These are phyloP conservation scores for Chloroceryle amazona DNA, from an alignment of 2,797 vertebrate species.

Conservation along the genomic window DNA sequence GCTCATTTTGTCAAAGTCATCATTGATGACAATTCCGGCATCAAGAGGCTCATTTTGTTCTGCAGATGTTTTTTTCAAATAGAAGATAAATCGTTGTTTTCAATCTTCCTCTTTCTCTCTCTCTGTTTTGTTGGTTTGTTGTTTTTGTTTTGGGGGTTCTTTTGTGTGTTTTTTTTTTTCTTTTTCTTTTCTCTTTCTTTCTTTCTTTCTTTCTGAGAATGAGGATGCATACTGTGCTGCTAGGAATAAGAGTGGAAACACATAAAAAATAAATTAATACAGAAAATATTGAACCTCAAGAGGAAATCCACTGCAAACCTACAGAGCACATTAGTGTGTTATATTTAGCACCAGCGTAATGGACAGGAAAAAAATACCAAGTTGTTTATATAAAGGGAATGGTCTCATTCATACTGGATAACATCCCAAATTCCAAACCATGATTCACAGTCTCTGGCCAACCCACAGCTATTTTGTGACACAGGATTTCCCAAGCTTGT, in stretches of 20 bases:
- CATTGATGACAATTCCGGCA: constrained; percentile 87
- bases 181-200: no score
- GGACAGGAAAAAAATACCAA: constrained; percentile 23
- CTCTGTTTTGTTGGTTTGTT: neutral
- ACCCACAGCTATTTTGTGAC: neutral
- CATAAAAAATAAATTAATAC: constrained; percentile 74
- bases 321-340: constrained; percentile 39
- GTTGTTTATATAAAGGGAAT: constrained; percentile 64
- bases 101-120: neutral
- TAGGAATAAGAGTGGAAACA: constrained; percentile 63
- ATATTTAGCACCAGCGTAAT: constrained; percentile 72
- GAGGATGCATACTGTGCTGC: constrained; percentile 1
- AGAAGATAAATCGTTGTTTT: constrained; percentile 79
- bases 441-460: constrained; percentile 25
- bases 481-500: constrained; percentile 38
- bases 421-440: constrained; percentile 26
- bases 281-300: constrained; percentile 51
- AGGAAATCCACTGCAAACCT: constrained; percentile 59
- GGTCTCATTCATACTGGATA: constrained; percentile 50
- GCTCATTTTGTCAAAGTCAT: constrained; percentile 88
- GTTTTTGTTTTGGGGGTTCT: neutral
- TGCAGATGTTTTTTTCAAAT: constrained; percentile 85
- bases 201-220: neutral
- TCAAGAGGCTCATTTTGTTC: constrained; percentile 86
- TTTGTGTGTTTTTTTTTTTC: no score